Conservation (phyloP, 2,797 vertebrate genomes). For the Coccyzus lansbergi region DNA sequence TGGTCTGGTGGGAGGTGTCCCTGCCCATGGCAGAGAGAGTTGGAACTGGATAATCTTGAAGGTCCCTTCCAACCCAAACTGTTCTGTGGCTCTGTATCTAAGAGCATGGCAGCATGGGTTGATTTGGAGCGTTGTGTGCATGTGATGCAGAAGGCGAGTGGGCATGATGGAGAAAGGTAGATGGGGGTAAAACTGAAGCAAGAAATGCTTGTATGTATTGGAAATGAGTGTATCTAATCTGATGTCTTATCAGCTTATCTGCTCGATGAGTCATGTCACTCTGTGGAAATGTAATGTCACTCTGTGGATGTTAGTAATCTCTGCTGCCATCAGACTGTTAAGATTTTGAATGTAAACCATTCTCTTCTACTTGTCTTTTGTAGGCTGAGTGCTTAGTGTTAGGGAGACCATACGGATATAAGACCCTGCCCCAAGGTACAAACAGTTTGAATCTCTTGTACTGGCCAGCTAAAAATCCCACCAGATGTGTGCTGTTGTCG, state of each 20-base stretch:
- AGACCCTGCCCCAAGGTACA: not conserved
- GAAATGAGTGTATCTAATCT: accelerated
- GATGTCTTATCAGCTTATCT: not conserved
- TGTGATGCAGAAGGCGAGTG: too few relatives aligned
- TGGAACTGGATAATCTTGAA: too few relatives aligned
- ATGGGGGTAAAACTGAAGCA: not conserved
- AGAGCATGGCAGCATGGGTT: too few relatives aligned
- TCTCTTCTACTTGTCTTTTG: not conserved
- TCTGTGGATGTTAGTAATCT: accelerated
- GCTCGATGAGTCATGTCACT: not conserved
- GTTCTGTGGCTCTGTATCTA: too few relatives aligned
- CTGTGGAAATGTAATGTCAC: accelerated
- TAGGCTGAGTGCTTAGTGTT: not conserved
- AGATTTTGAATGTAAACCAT: not conserved
- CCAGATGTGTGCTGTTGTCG: not conserved
- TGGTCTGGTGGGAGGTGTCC: too few relatives aligned
- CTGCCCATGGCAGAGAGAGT: too few relatives aligned
- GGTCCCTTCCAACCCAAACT: too few relatives aligned
- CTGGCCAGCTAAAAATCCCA: not conserved
- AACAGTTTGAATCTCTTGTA: not conserved
- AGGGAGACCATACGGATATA: not conserved
- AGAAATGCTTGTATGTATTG: accelerated
- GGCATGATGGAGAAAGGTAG: not conserved
- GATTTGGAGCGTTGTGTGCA: too few relatives aligned
- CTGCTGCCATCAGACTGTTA: not conserved